Base-by-base conservation (phyloP, 2,797 vertebrate genomes). In the Enteromius treurensis region DNA sequence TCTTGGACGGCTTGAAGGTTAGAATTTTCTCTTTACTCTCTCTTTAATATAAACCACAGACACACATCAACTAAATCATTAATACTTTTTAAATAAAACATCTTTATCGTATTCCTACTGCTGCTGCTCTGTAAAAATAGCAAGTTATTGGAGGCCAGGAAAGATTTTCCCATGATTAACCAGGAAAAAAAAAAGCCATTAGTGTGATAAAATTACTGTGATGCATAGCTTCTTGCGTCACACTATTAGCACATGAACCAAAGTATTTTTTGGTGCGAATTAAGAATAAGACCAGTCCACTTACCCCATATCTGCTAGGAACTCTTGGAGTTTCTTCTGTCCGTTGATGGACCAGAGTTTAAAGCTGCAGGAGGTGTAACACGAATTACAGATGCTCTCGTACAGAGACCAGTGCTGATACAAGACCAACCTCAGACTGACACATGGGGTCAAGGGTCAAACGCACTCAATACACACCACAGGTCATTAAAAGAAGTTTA, bases 351-450 rank as follows among this genome's bases (percentile, higher is more conserved):
- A 98, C 98, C 98, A 99, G 4, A 99, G 96, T 85, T 97, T 98
- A 86, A 99, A 95, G 90, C 89, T 93, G 85, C 98, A 95, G 1
- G 96, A 95, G 0, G 97, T 99, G 90, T 99, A 99, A 19, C 93
- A 96, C 11, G 98, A 98, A 88, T 99, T 98, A 84, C 95, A 97
- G 80, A 99, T 96, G 90, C 98, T 99, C 90, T 99, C 98, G 0
- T 96, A 98, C 3, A 99, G 92, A 79, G 97, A 98, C 98, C 98
- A 99, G 89, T 99, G 98, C 89, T 99, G 98, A 77, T 99, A 99
- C 26, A 99, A 95, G 0, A 92, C 95, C 68, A 99, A 94, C 70
- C 96, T 94, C 79, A 99, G 92, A 88, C 97, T 98, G 87, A 83
- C 86, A 64, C 84, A 67, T 19, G 82, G 58, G 47, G 92, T 94